A percentile compares a stretch with the other conserved stretches of the same genome.
Evolutionary conservation across 2,797 vertebrate genomes (phyloP).

Genomic region (Chiropotes sagulatus): DNA sequence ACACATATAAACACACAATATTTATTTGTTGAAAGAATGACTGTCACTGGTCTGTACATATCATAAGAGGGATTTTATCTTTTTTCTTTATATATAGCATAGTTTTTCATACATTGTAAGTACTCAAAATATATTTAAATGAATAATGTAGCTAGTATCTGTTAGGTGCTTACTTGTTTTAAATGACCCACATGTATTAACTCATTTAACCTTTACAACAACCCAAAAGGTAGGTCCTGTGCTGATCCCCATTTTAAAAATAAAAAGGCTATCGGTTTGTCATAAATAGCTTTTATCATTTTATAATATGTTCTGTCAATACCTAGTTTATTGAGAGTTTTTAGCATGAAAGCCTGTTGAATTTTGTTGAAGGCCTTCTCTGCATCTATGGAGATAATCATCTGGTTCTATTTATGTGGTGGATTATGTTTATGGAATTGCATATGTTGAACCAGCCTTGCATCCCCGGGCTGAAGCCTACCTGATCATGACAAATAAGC

Average conservation of each 20-base stretch:
- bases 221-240: neutral
- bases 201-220: neutral
- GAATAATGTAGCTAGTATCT: neutral
- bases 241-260: neutral
- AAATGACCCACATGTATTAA: neutral
- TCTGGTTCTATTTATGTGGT: too few relatives aligned
- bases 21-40: neutral
- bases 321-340: too few relatives aligned
- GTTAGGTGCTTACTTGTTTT: neutral
- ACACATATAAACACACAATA: neutral
- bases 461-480: too few relatives aligned
- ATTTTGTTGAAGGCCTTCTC: too few relatives aligned
- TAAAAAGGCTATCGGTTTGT: neutral
- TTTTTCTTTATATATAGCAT: neutral
- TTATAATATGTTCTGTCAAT: too few relatives aligned
- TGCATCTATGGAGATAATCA: too few relatives aligned
- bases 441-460: too few relatives aligned
- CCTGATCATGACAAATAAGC: too few relatives aligned
- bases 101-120: neutral
- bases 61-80: neutral
- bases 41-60: neutral
- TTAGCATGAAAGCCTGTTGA: too few relatives aligned
- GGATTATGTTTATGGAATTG: too few relatives aligned
- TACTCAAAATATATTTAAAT: neutral
- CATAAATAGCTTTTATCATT: too few relatives aligned